Evolutionary conservation across 2,888 invertebrate genomes (phyloP), one percentile per base, ranked within the genome.

Genomic region (Scaptomyza flava): DNA sequence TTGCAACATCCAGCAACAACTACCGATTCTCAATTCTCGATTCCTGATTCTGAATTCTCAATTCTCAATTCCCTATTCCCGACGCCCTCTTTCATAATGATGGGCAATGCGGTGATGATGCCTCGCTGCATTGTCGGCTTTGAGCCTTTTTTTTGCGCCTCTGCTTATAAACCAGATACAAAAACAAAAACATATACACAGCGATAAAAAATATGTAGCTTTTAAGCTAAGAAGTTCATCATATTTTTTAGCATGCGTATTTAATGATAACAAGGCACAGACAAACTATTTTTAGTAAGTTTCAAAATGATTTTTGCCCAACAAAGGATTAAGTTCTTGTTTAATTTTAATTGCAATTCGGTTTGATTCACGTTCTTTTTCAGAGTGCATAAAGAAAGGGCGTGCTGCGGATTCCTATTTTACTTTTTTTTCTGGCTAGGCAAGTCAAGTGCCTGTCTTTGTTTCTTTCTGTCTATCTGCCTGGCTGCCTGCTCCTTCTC

Each of bases 41-140:
- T 48, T 27, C 36, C 45, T 41, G 33, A 48, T 33, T 14, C 46
- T 7, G 11, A 14, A 47, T 30, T 48, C 34, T 27, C 6, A 5
- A 27, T 27, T 27, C 34, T 27, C 27, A 27, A 27, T 27, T 27
- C 20, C n/a, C 34, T 20, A 33, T 48, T 27, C 38, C 53, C 50
- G 20, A 53, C 46, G 42, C 53, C 17, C 72, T 61, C 81, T 70
- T 79, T 82, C 68, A 85, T 82, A 87, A 87, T 85, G 87, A 82
- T 81, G 87, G 68, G 59, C 77, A 69, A 59, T 70, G 78, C 67
- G 46, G 52, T 20, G 34, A 6, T 51, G 59, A 36, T 60, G 59
- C 48, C 56, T 48, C 51, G 50, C 60, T 54, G 72, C 78, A 63
- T 58, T 78, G 76, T 68, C 63, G 75, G 79, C 69, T 48, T 41